Evolutionary conservation across 2,888 invertebrate genomes (phyloP).

Genomic region (Cryptocheilus praepositus): DNA sequence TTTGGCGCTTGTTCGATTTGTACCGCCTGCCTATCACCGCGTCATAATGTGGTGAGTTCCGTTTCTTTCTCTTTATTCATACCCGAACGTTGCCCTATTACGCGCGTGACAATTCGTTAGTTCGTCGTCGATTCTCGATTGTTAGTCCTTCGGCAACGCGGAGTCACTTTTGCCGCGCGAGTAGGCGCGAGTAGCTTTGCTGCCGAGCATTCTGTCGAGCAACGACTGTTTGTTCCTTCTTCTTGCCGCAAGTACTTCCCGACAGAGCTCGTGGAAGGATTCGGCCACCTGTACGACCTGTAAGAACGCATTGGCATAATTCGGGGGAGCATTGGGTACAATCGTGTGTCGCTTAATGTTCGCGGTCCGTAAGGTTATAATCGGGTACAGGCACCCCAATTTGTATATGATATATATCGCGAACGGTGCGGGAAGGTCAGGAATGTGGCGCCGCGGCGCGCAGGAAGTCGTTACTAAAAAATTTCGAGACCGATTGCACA

Average conservation of each 20-base stretch:
- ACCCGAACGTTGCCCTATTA: too few species aligned
- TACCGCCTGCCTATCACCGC: neutral
- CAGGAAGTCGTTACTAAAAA: too few species aligned
- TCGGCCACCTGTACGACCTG: slow-evolving; percentile 87
- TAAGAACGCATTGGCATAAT: neutral
- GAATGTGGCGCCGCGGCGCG: too few species aligned
- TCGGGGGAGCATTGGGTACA: neutral
- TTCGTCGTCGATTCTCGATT: neutral
- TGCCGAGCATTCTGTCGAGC: slow-evolving; percentile 84
- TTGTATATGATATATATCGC: too few species aligned
- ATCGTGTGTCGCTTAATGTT: too few species aligned
- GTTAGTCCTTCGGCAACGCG: slow-evolving; percentile 87
- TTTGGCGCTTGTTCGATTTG: slow-evolving; percentile 40
- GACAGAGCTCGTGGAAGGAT: slow-evolving; percentile 89
- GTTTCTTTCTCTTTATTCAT: too few species aligned
- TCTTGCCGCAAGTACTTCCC: slow-evolving; percentile 86
- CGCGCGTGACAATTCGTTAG: neutral
- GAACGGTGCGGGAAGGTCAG: too few species aligned
- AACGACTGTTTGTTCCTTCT: slow-evolving; percentile 90
- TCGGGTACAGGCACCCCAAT: too few species aligned
- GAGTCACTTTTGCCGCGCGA: slow-evolving; percentile 92
- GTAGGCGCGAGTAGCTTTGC: slow-evolving; percentile 84
- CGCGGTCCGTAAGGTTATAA: too few species aligned
- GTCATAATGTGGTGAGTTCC: neutral
- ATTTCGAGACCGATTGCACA: too few species aligned